Evolutionary conservation across 2,888 invertebrate species (phyloP).

Genomic region (Scelioninae gen. 1): DNA sequence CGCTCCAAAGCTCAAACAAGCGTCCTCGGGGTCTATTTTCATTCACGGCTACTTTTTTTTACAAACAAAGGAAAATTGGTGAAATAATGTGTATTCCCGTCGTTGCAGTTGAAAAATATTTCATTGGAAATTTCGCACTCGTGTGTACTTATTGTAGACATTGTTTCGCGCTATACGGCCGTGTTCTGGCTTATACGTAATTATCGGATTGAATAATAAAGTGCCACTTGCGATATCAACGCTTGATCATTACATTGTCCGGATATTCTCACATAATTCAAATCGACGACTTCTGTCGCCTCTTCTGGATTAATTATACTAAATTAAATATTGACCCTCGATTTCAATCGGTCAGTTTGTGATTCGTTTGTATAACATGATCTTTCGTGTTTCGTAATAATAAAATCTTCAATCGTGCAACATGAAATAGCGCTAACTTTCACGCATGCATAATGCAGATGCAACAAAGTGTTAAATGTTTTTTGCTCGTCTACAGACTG

Average conservation of each 20-base stretch:
- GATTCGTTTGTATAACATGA: constrained; percentile 3
- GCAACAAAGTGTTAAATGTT: constrained; percentile 13
- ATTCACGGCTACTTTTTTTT: constrained; percentile 68
- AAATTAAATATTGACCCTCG: not conserved
- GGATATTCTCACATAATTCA: constrained; percentile 3
- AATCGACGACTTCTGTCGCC: not conserved
- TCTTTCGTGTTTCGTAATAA: constrained; percentile 3
- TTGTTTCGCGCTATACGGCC: constrained; percentile 47
- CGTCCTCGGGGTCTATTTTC: constrained; percentile 72
- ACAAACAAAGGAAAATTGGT: constrained; percentile 67
- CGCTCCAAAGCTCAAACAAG: constrained; percentile 78
- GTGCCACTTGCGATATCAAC: constrained; percentile 22
- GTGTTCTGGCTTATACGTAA: constrained; percentile 45
- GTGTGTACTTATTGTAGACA: constrained; percentile 53
- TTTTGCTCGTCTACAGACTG: not conserved
- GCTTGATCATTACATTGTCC: constrained; percentile 34
- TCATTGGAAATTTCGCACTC: constrained; percentile 59
- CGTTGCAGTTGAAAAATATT: constrained; percentile 63
- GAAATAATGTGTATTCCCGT: constrained; percentile 67
- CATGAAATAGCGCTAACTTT: constrained; percentile 11
- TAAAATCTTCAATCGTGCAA: constrained; percentile 6
- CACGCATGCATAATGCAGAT: constrained; percentile 18
- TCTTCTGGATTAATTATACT: not conserved
- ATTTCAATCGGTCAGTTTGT: constrained; percentile 12
- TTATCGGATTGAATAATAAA: constrained; percentile 50